phyloP scores from a whole-genome alignment of 2,888 invertebrate species.

The Blomia tropicalis region DNA sequence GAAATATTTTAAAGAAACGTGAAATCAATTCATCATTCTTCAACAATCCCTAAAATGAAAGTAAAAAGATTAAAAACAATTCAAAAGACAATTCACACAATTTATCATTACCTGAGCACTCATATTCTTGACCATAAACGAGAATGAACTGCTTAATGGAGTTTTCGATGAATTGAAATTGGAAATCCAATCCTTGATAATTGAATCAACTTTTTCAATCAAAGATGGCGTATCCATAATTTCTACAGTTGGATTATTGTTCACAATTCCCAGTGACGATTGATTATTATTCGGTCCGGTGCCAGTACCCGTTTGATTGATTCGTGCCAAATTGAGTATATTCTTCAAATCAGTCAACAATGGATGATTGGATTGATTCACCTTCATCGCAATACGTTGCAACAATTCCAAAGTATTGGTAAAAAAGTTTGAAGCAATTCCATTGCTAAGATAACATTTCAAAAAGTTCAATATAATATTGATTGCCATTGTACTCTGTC shows the following conservation, averaged over 20 bases:
- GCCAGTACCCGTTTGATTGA: slow-evolving; percentile 40
- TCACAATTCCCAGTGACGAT: not conserved
- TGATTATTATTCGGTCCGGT: too few species aligned
- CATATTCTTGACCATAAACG: slow-evolving; percentile 68
- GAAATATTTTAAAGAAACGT: slow-evolving; percentile 86
- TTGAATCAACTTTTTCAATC: slow-evolving; percentile 80
- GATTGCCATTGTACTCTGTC: slow-evolving; percentile 50
- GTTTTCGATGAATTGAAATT: slow-evolving; percentile 57
- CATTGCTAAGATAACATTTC: slow-evolving; percentile 64
- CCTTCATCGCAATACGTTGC: slow-evolving; percentile 15
- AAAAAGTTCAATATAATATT: slow-evolving; percentile 79
- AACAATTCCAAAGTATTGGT: slow-evolving; percentile 24
- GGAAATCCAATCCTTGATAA: slow-evolving; percentile 86
- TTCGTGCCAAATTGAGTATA: slow-evolving; percentile 34
- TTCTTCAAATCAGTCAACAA: slow-evolving; percentile 22
- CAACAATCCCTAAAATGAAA: slow-evolving; percentile 50
- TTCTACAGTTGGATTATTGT: not conserved
- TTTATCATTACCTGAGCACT: slow-evolving; percentile 24
- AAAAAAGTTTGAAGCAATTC: slow-evolving; percentile 18
- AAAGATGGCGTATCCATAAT: slow-evolving; percentile 75
- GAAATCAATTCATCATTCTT: slow-evolving; percentile 95
- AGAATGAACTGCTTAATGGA: slow-evolving; percentile 60
- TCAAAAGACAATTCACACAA: not conserved
- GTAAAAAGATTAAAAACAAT: slow-evolving; percentile 38
- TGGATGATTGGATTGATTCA: slow-evolving; percentile 22